These are phyloP conservation scores for Brachycybe producta DNA, from an alignment of 2,888 invertebrate species.

Conservation along the genomic window DNA sequence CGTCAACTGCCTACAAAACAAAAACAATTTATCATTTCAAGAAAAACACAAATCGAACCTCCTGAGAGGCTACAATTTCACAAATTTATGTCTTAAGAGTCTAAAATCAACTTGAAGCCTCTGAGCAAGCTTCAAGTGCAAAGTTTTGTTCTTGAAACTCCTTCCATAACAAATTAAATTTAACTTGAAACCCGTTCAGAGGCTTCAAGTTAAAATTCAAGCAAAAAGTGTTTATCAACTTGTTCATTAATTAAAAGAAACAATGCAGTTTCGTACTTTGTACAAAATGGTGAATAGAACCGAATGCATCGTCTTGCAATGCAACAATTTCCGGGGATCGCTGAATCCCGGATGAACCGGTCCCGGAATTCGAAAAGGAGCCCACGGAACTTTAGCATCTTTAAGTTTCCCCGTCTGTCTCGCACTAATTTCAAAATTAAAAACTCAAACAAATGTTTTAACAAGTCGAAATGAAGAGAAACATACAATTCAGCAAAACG, in stretches of 20 bases:
- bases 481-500: slow-evolving; percentile 76
- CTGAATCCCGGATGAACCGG: slow-evolving; percentile 49
- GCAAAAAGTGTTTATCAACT: background rate
- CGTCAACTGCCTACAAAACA: slow-evolving; percentile 49
- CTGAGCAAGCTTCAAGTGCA: too few relatives aligned
- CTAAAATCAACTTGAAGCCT: too few relatives aligned
- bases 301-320: slow-evolving; percentile 45
- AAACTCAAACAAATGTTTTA: slow-evolving; percentile 1
- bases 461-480: background rate
- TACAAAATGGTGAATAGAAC: slow-evolving; percentile 68
- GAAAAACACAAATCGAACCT: too few relatives aligned
- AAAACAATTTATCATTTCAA: slow-evolving; percentile 4
- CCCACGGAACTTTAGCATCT: slow-evolving; percentile 49
- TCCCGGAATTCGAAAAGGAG: slow-evolving; percentile 61
- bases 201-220: background rate
- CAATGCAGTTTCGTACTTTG: slow-evolving; percentile 38
- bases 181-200: too few relatives aligned
- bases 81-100: too few relatives aligned
- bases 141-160: too few relatives aligned
- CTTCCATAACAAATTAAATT: too few relatives aligned
- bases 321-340: slow-evolving; percentile 50
- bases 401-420: slow-evolving; percentile 45
- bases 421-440: slow-evolving; percentile 38
- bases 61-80: too few relatives aligned
- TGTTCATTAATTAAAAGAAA: background rate